A percentile compares a stretch with the other conserved stretches of the same genome.
These are phyloP conservation scores for Sus cebifrons DNA, from an alignment of 2,797 vertebrate genomes.

Conservation along the genomic window DNA sequence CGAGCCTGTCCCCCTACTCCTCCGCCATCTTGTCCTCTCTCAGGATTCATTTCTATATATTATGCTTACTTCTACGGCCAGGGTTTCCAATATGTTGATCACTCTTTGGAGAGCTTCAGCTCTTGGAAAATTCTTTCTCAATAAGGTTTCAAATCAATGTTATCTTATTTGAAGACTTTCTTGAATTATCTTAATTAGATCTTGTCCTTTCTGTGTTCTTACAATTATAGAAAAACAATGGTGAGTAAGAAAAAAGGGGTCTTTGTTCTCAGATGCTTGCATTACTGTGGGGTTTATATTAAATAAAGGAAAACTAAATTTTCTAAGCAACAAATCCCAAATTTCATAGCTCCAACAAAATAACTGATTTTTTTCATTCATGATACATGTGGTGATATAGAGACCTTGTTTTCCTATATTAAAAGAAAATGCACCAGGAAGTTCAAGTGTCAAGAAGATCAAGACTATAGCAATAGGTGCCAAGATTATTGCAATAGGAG, in stretches of 20 bases:
- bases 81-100: not conserved
- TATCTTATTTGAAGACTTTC: not conserved
- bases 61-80: not conserved
- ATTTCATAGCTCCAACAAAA: not conserved
- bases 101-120: not conserved
- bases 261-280: not conserved
- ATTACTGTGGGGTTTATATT: not conserved
- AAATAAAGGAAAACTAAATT: not conserved
- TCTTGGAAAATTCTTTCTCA: not conserved
- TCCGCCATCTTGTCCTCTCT: too few relatives aligned
- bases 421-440: not conserved
- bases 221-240: not conserved
- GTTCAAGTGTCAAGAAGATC: not conserved
- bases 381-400: not conserved
- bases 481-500: not conserved
- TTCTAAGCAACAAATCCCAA: not conserved
- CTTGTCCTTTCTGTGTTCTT: not conserved
- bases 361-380: conserved; percentile 29
- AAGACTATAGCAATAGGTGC: not conserved
- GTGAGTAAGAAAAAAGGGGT: not conserved
- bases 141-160: not conserved
- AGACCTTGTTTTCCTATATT: not conserved
- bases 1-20: too few relatives aligned
- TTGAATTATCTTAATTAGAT: not conserved
- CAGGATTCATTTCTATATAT: not conserved